Evolutionary conservation across 2,888 invertebrate species (phyloP).

Genomic region (Apoderus coryli): DNA sequence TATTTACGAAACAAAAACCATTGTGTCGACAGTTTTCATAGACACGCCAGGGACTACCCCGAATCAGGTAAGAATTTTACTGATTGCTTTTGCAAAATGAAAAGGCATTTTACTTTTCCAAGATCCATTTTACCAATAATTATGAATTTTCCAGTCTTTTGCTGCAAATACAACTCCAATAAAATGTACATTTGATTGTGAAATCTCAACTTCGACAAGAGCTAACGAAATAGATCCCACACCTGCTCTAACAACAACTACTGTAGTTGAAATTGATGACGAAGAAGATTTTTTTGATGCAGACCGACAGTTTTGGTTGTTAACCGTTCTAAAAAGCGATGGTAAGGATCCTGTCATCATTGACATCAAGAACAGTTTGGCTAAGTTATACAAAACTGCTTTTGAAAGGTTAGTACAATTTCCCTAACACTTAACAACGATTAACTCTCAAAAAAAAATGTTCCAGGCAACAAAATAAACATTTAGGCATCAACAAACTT

Average conservation of each 20-base stretch:
- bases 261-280: conserved; percentile 17
- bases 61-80: no score
- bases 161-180: conserved; percentile 13
- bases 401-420: conserved; percentile 49
- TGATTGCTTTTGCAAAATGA: no score
- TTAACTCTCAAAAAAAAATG: conserved; percentile 1
- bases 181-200: conserved; percentile 40
- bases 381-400: conserved; percentile 64
- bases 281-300: conserved; percentile 30
- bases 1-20: conserved; percentile 50
- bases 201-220: conserved; percentile 27
- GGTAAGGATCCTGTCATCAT: conserved; percentile 35
- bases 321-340: conserved; percentile 54
- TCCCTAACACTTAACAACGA: background rate
- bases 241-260: conserved; percentile 12
- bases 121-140: no score
- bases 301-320: conserved; percentile 64
- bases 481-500: conserved; percentile 48
- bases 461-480: conserved; percentile 62
- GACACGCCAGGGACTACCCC: conserved; percentile 27
- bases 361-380: conserved; percentile 58
- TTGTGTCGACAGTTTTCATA: conserved; percentile 55
- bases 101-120: no score
- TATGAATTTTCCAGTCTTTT: no score
- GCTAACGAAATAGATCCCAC: conserved; percentile 40